Conservation (phyloP, 2,888 invertebrate species). For the Stratiomys singularior region DNA sequence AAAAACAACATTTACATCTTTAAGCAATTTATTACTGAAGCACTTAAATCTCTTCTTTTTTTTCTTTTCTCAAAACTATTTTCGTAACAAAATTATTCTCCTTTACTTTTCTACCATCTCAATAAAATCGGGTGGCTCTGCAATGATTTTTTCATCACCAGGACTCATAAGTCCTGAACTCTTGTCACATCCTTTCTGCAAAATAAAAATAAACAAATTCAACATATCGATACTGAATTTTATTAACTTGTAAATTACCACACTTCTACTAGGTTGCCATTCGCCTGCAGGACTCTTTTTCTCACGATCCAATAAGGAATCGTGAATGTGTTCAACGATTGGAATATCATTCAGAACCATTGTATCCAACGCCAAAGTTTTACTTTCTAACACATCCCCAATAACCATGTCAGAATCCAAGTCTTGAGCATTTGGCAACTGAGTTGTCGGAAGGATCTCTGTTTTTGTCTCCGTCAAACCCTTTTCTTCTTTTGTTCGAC, state of each 20-base stretch:
- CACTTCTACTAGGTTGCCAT: not conserved
- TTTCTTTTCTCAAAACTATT: no score
- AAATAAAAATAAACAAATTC: not conserved
- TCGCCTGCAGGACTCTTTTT: not conserved
- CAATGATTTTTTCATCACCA: not conserved
- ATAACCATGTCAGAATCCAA: not conserved
- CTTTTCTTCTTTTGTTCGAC: not conserved
- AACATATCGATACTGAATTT: not conserved
- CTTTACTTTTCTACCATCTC: no score
- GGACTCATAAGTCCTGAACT: not conserved
- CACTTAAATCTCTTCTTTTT: no score
- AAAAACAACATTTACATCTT: no score
- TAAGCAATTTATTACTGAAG: no score
- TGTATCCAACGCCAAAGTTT: not conserved
- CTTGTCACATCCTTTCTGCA: not conserved
- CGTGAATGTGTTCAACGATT: constrained; percentile 38
- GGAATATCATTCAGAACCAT: constrained; percentile 26
- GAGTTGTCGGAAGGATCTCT: no score
- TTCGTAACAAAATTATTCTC: no score
- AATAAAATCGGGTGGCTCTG: constrained; percentile 1
- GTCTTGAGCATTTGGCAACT: not conserved
- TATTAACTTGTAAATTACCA: constrained; percentile 5
- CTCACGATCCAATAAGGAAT: constrained; percentile 3
- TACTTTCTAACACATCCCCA: not conserved
- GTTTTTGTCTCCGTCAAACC: not conserved